Evolutionary conservation across 2,888 invertebrate genomes (phyloP), one percentile per base, ranked within the genome.

Genomic region (Linyphia triangularis): DNA sequence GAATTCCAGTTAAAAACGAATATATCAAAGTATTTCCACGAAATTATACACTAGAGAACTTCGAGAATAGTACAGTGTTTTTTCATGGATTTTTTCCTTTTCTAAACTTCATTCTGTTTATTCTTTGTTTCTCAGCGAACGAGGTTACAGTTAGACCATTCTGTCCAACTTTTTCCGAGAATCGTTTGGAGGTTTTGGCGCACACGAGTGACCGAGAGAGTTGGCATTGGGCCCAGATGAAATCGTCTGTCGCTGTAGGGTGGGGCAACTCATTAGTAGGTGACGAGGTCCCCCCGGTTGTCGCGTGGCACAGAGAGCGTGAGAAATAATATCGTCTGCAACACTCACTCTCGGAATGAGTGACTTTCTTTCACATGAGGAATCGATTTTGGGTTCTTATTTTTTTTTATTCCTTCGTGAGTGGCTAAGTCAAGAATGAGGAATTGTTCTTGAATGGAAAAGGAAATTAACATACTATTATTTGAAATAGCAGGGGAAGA

Each of bases 201-300:
- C n/a, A 16, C 2, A 51, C 10, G 10, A 69, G 67, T 69, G 67
- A 43, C 37, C 67, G 9, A 40, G 22, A 37, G 40, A 72, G 19
- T 43, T 79, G 78, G 78, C 78, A 79, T 19, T 19, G 61, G 78
- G 78, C 78, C 78, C 65, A 61, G 28, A 26, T 37, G 9, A 24
- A n/a, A 43, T 43, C 19, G 51, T 51, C 51, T 43, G 78, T 37
- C 59, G 57, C 24, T 19, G 51, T 28, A 40, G 72, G 82, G 40
- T 57, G 81, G 63, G 72, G 30, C 61, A 13, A 26, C 33, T 70
- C 72, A 72, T 82, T 72, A 72, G 63, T 72, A 59, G 61, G 82
- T 82, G 72, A 82, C 82, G 72, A 51, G 81, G 81, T 81, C 61
- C 61, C 16, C 43, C 61, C 63, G 69, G 70, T 70, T 37, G 59